A percentile compares a stretch with the other conserved stretches of the same genome.
Conservation (phyloP, 2,797 vertebrate species). For the Enteromius thamalakanensis region DNA sequence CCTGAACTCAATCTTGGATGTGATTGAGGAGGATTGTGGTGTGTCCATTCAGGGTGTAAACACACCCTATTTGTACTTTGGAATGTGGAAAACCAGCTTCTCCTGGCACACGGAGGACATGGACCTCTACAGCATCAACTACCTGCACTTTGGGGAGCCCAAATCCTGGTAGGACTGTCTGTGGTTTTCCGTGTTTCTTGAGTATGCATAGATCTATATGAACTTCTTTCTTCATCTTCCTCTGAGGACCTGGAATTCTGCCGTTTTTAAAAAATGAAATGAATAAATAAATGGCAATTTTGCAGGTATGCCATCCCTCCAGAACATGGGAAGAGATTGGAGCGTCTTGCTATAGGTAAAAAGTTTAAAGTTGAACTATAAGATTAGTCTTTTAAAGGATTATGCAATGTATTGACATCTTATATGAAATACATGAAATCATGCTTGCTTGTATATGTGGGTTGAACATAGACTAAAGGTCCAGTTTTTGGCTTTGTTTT, state of each 20-base stretch:
- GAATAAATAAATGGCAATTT: conserved; percentile 33
- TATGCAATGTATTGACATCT: background rate
- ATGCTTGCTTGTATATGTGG: background rate
- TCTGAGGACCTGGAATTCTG: background rate
- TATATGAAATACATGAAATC: too few relatives aligned
- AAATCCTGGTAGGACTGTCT: conserved; percentile 90
- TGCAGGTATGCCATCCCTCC: conserved; percentile 82
- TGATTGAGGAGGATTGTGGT: conserved; percentile 93
- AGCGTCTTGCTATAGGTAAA: conserved; percentile 81
- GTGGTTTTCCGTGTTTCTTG: background rate
- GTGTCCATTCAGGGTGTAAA: conserved; percentile 97
- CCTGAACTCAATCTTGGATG: conserved; percentile 93
- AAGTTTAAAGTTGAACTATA: background rate
- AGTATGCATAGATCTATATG: background rate
- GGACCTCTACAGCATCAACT: conserved; percentile 99
- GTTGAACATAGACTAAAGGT: too few relatives aligned
- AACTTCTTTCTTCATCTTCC: background rate
- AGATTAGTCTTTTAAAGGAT: background rate
- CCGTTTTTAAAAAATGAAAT: background rate
- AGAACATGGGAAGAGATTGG: conserved; percentile 82
- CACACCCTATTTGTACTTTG: conserved; percentile 97
- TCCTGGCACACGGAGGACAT: conserved; percentile 99
- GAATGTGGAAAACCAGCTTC: conserved; percentile 99
- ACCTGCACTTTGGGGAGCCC: conserved; percentile 97
- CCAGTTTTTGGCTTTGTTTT: background rate